Evolutionary conservation across 2,888 invertebrate species (phyloP), one percentile per base, ranked within the genome.

Genomic region (Leptarthrus brevirostris): DNA sequence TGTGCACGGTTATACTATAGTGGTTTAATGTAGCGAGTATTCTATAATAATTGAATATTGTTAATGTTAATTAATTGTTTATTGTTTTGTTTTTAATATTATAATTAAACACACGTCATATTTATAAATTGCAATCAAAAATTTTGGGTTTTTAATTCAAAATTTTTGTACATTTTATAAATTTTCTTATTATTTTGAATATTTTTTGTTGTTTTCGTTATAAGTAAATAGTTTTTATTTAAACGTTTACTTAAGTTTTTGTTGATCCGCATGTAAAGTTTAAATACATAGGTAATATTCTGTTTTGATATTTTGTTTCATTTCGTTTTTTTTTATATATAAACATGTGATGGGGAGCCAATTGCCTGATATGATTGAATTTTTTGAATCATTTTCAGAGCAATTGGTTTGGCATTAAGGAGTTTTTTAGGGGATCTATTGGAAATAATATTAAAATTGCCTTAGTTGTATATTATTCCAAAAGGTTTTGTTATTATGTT

Each of bases 341-440:
- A 75, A 58, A 75, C 70, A 70, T 75, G 73, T 75, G 75, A 70
- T 73, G 75, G 73, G 75, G 75, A 75, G 75, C 75, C 75, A 75
- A 73, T 73, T 52, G 36, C 4, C 10, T 3, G 22, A 54, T 22
- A 53, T 8, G 12, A 16, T 18, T 34, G 22, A 2, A 18, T 20
- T n/a, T 16, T 52, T n/a, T 22, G 22, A 52, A 26, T 18, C 12
- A 26, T n/a, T 12, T 52, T 30, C 3, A 20, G 10, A 54, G n/a
- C 72, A 72, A 61, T 75, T 77, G 79, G 78, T 78, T 78, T 79
- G 78, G 79, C 74, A 70, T 76, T 78, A 76, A 70, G 73, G 78
- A 77, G 76, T 74, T 73, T n/a, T n/a, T 73, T 76, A 71, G 72
- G 79, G 78, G 74, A 64, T 76, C 78, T 79, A 79, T 78, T 79